Conservation (phyloP, 1,140 invertebrate genomes). For the Pogonomyrmex barbatus region DNA sequence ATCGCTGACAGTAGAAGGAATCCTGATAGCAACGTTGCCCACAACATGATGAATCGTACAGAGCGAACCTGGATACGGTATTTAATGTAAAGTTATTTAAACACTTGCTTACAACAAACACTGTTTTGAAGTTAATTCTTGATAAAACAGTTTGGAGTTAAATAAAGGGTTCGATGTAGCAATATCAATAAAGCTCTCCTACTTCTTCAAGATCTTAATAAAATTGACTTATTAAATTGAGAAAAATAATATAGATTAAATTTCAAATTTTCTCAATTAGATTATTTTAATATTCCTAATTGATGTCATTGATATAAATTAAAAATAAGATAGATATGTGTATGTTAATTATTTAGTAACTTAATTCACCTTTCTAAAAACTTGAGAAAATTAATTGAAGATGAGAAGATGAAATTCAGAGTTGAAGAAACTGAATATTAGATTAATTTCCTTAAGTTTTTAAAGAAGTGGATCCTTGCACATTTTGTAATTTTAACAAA, state of each 20-base stretch:
- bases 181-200: neutral
- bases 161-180: neutral
- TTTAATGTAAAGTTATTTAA: conserved; percentile 8
- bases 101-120: neutral
- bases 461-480: neutral
- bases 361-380: neutral
- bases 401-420: neutral
- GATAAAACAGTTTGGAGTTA: neutral
- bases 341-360: neutral
- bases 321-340: neutral
- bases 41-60: conserved; percentile 59
- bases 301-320: conserved; percentile 6
- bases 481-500: conserved; percentile 2
- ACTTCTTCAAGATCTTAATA: neutral
- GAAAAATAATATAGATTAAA: conserved; percentile 11
- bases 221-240: neutral
- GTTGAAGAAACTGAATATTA: neutral
- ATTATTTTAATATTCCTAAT: neutral
- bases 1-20: conserved; percentile 54
- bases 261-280: neutral
- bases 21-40: conserved; percentile 55
- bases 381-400: neutral
- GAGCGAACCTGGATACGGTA: conserved; percentile 14
- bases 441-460: neutral
- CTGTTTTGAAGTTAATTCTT: neutral